These are phyloP conservation scores for Bufotes viridis DNA, from an alignment of 2,797 vertebrate species.

Conservation along the genomic window DNA sequence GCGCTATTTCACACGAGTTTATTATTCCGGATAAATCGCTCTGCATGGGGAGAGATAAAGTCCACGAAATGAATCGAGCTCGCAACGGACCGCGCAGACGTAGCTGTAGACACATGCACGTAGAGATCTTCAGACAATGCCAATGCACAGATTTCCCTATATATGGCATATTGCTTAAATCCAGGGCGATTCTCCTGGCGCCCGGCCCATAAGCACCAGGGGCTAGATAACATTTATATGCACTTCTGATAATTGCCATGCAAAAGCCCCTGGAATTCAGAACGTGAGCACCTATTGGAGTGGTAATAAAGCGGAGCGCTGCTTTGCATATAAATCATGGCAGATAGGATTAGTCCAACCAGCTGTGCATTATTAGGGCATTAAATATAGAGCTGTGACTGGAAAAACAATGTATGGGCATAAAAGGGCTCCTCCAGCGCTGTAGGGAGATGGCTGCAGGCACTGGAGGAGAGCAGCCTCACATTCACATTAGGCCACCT, in stretches of 20 bases:
- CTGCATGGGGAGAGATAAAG: background rate
- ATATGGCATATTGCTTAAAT: constrained; percentile 11
- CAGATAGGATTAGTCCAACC: constrained; percentile 65
- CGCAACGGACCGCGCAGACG: background rate
- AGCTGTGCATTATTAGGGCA: constrained; percentile 56
- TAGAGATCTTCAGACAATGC: background rate
- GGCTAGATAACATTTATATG: constrained; percentile 54
- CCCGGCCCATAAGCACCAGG: background rate
- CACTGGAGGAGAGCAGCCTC: background rate
- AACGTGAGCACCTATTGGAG: constrained; percentile 64
- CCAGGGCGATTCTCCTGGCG: constrained; percentile 19
- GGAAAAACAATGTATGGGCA: constrained; percentile 2
- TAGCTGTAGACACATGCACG: background rate
- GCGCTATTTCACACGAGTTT: constrained; percentile 34
- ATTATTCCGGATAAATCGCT: constrained; percentile 16
- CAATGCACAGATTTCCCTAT: constrained; percentile 11
- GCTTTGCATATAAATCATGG: constrained; percentile 57
- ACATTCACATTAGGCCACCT: too few relatives aligned
- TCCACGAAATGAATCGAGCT: background rate
- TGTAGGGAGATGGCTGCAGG: background rate
- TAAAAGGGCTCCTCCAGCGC: background rate
- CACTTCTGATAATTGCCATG: constrained; percentile 66
- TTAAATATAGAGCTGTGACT: constrained; percentile 13
- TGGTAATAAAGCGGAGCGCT: constrained; percentile 64
- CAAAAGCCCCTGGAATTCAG: constrained; percentile 64